Evolutionary conservation across 2,113 vertebrate genomes (phyloP), one percentile per base, ranked within the genome.

Genomic region (Corythoichthys haematopterus): DNA sequence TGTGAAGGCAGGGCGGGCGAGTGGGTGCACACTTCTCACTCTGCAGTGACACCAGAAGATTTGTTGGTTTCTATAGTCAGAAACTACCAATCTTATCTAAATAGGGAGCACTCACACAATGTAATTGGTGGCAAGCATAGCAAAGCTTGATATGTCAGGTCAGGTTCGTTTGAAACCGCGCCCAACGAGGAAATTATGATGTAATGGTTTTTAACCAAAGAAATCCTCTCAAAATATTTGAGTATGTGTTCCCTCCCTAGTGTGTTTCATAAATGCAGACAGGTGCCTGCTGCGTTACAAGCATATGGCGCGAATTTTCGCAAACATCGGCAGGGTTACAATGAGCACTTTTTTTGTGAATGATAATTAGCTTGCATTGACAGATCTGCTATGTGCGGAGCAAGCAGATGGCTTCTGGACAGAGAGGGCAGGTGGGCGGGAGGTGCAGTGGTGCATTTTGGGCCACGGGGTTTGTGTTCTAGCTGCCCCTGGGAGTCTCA

Each of bases 1-100:
- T 87, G 87, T 87, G 88, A 88, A 62, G 68, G 72, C 78, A 65
- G 82, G 82, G 81, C 75, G 80, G 79, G 81, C 69, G 68, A 80
- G 74, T 65, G 75, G 79, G 80, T 79, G 9, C 80, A 79, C 70
- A 79, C 76, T 79, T 69, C 75, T 87, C 75, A 80, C 79, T 89
- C 70, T 66, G 65, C 72, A 72, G 69, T 75, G 73, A 82, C 74
- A 63, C 76, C 73, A 76, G 72, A 77, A 70, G 71, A 63, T 57
- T 78, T 71, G 63, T 56, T 64, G 71, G 69, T 63, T 71, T 45
- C 66, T 66, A 78, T 74, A 78, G 76, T 82, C 72, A 73, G 79
- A 80, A 85, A 81, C 86, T 85, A 84, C 79, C 74, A 38, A 60
- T 72, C 16, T 51, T 71, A 80, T 83, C 28, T 36, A 36, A 33